Evolutionary conservation across 2,113 vertebrate genomes (phyloP).

Genomic region (Albula glossodonta): DNA sequence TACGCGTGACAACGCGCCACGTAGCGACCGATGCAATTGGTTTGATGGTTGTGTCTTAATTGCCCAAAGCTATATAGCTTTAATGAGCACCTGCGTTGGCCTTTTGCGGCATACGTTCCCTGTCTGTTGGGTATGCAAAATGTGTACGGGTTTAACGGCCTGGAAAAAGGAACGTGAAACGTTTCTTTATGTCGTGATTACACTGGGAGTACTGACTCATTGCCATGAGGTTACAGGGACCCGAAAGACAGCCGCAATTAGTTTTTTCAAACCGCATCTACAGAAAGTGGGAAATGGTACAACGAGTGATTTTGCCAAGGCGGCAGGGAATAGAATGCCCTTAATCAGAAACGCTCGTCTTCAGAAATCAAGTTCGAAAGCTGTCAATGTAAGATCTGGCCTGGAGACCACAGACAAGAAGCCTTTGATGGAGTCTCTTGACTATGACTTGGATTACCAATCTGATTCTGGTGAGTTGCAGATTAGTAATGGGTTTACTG

Average conservation of each 20-base stretch:
- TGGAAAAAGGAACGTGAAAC: slow-evolving; percentile 12
- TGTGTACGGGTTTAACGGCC: slow-evolving; percentile 50
- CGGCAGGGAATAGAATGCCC: slow-evolving; percentile 45
- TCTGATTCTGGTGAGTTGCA: slow-evolving; percentile 56
- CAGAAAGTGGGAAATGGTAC: slow-evolving; percentile 8
- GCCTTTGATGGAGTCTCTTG: neutral
- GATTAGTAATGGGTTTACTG: too few species aligned
- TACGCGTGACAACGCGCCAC: neutral
- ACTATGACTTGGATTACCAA: slow-evolving; percentile 53
- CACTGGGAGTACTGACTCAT: slow-evolving; percentile 36
- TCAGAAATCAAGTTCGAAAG: neutral
- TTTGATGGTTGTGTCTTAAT: neutral
- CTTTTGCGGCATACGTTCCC: slow-evolving; percentile 23
- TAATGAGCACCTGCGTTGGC: neutral
- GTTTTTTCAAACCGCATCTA: neutral
- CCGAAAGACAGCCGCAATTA: neutral
- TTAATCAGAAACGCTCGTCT: slow-evolving; percentile 38
- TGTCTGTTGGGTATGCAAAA: slow-evolving; percentile 18
- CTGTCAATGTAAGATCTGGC: neutral
- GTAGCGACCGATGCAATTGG: neutral
- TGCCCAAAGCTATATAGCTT: neutral
- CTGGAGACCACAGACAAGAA: neutral
- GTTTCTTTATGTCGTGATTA: slow-evolving; percentile 41
- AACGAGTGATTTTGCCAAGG: neutral
- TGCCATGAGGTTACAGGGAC: slow-evolving; percentile 17